Evolutionary conservation across 2,888 invertebrate genomes (phyloP), one percentile per base, ranked within the genome.

Genomic region (Argyresthia goedartella): DNA sequence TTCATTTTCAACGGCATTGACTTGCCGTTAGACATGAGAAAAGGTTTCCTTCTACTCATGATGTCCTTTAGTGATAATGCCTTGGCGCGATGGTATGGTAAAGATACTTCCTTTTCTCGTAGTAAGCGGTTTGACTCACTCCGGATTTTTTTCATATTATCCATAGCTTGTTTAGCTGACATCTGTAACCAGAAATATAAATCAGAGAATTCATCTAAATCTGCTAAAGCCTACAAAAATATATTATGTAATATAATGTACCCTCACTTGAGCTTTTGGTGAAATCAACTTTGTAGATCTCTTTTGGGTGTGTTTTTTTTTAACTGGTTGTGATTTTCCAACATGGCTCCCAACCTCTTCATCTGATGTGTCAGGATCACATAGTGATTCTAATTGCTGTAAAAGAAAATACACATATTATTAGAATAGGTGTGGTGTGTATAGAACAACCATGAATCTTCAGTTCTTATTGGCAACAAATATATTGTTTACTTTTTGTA

Each of bases 31-130:
- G 70, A 61, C 14, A 75, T 60, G 1, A 81, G 52, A 8, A 76
- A 76, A 46, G 76, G 76, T 56, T 72, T 78, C 50, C 80, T 69
- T 58, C 82, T 73, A 51, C 69, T 79, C 60, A 95, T 87, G 63
- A 97, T 96, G 64, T 96, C 96, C 67, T 93, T 90, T 0, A 97
- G 77, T 0, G 92, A 91, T 52, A 92, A 88, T 42, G 93, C 91
- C 65, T 93, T 94, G 1, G 97, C 95, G 65, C 91, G 90, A 69
- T 97, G 96, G 71, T 97, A 97, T 0, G 97, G 97, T 41, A 97
- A 78, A 43, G 91, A 90, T 9, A 96, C 87, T 54, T 90, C 81
- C 14, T 91, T 90, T 70, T 96, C 94, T 59, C 97, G 87, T 9
- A 94, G 70, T 81, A 95, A 88, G 52, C 95, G 87, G 72, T 96